Base-by-base conservation (phyloP, 2,113 vertebrate genomes). In the Ascaphus truei region DNA sequence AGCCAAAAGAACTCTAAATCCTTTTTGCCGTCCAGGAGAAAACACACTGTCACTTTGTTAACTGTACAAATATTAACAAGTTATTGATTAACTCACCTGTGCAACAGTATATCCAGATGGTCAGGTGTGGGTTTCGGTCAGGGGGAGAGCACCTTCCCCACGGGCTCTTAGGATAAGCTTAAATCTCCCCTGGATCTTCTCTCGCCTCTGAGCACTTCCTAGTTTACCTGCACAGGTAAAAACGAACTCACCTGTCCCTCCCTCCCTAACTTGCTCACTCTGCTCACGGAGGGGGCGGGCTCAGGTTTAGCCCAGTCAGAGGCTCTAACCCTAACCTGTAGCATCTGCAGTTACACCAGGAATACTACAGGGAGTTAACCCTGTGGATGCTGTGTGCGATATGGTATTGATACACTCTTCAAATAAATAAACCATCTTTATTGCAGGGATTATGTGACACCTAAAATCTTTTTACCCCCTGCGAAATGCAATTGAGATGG, bases 281-380 rank as follows among this genome's bases (percentile, higher is more conserved):
- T 33, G 27, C 4, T 60, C 43, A 22, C 15, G 33, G 56, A 58
- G 26, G 31, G 66, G 52, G 55, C 29, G 53, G 55, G 25, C 30
- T 15, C 1, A 58, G 53, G 12, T 26, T 20, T 56, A 7, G 1
- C n/a, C 66, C 66, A 69, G 60, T 59, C 30, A 39, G 6, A 4
- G 3, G 1, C 31, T 45, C 51, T 25, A 22, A 37, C 31, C 16
- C 27, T 15, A 55, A 20, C 34, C 50, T 53, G 52, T 20, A 27
- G 30, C 18, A 68, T 47, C 39, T 48, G 53, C 53, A 68, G 65
- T 37, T 34, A 68, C 53, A 68, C 12, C 30, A 48, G 62, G 48
- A 65, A 53, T 53, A 33, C 39, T 25, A 6, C 11, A 15, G 15
- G 36, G 12, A 23, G 15, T 68, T 56, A 68, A 68, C 64, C 39